A percentile compares a stretch with the other conserved stretches of the same genome.
phyloP scores from a whole-genome alignment of 2,888 invertebrate species.

The Taphrorychus bicolor region DNA sequence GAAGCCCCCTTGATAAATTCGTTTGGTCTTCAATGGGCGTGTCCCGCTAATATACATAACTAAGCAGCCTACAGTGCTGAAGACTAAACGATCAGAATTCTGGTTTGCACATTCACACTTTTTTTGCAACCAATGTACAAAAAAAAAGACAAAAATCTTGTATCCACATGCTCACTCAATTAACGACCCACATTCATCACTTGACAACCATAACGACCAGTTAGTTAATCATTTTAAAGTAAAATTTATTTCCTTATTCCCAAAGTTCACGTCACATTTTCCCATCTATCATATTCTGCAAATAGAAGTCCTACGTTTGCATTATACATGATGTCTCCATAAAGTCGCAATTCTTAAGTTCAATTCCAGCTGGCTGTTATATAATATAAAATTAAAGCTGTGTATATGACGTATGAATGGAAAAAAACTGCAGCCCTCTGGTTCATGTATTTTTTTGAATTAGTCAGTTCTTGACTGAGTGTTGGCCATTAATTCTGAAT shows the following conservation, averaged over 20 bases:
- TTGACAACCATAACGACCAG: too few relatives aligned
- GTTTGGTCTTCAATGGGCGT: too few relatives aligned
- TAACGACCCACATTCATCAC: too few relatives aligned
- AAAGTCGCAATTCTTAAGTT: background rate
- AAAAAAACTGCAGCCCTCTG: background rate
- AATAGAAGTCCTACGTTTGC: background rate
- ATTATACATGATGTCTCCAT: background rate
- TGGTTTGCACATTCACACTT: too few relatives aligned
- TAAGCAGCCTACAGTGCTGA: too few relatives aligned
- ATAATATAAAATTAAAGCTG: background rate
- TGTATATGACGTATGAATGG: background rate
- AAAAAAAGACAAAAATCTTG: too few relatives aligned
- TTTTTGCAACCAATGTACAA: too few relatives aligned
- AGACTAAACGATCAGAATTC: too few relatives aligned
- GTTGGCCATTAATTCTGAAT: background rate
- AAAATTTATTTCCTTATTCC: background rate
- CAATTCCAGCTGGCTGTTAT: background rate
- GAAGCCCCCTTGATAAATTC: too few relatives aligned
- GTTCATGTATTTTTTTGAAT: background rate
- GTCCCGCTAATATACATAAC: too few relatives aligned
- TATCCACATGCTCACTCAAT: too few relatives aligned
- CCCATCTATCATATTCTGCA: background rate
- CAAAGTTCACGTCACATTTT: background rate
- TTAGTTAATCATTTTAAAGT: background rate
- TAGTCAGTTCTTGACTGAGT: background rate